Base-by-base conservation (phyloP, 2,888 invertebrate species). In the Drosophila infuscata region DNA sequence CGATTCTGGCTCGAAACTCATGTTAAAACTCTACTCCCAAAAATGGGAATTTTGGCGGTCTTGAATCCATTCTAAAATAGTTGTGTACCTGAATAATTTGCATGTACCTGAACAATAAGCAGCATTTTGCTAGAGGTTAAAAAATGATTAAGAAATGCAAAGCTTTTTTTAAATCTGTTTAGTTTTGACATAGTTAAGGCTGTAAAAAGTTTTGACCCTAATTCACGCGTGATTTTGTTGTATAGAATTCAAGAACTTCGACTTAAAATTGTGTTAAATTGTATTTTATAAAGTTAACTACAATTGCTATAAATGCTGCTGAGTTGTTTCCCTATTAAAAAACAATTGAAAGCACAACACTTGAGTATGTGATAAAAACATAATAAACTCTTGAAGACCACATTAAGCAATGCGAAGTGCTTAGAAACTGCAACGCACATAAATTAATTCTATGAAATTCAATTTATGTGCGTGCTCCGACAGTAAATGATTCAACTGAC, bases 361-460 rank as follows among this genome's bases (percentile, higher is more conserved):
- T 33, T 29, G 32, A 38, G 9, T 5, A 32, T 32, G 33, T 41
- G 20, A 0, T 33, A n/a, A 32, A 32, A 20, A 20, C 30, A 57
- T 29, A 49, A 20, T 57, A 63, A 80, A 80, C 68, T 80, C 69
- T 72, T 72, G 66, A 63, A 80, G 80, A 66, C 60, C 51, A 63
- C 71, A 72, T 71, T 65, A 64, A 81, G 74, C 64, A 70, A 59
- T 64, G 67, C 61, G 59, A 51, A 56, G 61, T 46, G 49, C 41
- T 66, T 57, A 59, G 46, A 81, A 68, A 69, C 69, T 73, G 54
- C 69, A 61, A 49, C 57, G 65, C 81, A 81, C 74, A 69, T 64
- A 81, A 73, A 76, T 73, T 82, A 89, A 87, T 86, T 78, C 84
- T 76, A 87, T 89, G 76, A 89, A 78, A 86, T 82, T 89, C 71